phyloP scores from a whole-genome alignment of 2,113 vertebrate species.

The Isurus oxyrinchus region DNA sequence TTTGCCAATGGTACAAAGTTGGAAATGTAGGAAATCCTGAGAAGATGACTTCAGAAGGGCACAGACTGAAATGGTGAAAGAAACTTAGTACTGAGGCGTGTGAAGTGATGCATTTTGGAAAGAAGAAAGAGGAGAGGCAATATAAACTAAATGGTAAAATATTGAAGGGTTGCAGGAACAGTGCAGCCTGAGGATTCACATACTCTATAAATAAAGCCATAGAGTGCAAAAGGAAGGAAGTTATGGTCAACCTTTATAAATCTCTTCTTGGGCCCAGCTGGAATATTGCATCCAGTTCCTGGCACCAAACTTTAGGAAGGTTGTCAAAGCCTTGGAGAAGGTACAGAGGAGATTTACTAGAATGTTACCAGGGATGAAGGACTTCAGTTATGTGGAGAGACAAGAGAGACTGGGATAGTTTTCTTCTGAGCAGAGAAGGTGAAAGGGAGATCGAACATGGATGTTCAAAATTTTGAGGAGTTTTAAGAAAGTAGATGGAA shows the following conservation, averaged over 20 bases:
- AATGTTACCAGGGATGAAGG: background rate
- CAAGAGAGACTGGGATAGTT: background rate
- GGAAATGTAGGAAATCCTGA: no score
- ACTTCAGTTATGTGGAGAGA: background rate
- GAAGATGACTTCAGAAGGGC: no score
- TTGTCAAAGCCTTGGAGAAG: background rate
- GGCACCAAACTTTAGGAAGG: background rate
- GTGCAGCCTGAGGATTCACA: no score
- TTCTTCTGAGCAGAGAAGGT: no score
- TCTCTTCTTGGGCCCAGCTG: background rate
- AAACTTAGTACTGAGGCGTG: no score
- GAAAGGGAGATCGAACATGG: no score
- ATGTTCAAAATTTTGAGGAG: background rate
- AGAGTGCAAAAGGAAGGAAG: background rate
- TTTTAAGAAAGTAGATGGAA: background rate
- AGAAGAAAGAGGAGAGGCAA: no score
- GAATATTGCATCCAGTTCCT: background rate
- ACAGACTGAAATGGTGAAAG: no score
- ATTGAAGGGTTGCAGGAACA: no score
- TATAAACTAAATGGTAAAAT: no score
- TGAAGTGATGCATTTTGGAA: no score
- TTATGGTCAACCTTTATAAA: background rate
- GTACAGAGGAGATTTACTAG: background rate
- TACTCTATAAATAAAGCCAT: background rate
- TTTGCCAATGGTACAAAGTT: no score